These are phyloP conservation scores for Clunio marinus DNA, from an alignment of 2,888 invertebrate species.

Conservation along the genomic window DNA sequence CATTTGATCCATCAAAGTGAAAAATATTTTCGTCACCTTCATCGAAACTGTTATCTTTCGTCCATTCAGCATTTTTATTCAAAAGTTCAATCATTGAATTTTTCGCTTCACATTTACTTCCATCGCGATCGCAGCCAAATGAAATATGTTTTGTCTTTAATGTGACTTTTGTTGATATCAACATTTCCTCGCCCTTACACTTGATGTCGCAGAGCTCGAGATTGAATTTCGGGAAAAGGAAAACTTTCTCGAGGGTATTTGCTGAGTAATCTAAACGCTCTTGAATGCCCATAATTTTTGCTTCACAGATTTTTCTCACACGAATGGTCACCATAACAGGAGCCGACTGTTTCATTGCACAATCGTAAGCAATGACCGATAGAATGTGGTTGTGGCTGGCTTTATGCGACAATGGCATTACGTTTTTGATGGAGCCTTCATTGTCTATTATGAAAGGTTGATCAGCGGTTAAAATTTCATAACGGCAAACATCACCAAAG, in stretches of 20 bases:
- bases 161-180: slow-evolving; percentile 48
- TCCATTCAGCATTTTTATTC: slow-evolving; percentile 68
- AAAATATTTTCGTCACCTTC: slow-evolving; percentile 90
- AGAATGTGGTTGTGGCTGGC: slow-evolving; percentile 93
- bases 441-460: slow-evolving; percentile 88
- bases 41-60: slow-evolving; percentile 74
- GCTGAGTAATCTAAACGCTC: slow-evolving; percentile 51
- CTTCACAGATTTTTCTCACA: slow-evolving; percentile 74
- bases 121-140: slow-evolving; percentile 91
- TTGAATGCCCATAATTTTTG: slow-evolving; percentile 69
- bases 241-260: slow-evolving; percentile 47
- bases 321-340: slow-evolving; percentile 96
- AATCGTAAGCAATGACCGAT: slow-evolving; percentile 94
- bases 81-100: slow-evolving; percentile 46
- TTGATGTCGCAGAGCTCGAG: slow-evolving; percentile 52
- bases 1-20: slow-evolving; percentile 91
- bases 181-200: slow-evolving; percentile 48
- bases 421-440: slow-evolving; percentile 91
- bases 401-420: slow-evolving; percentile 87
- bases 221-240: slow-evolving; percentile 49
- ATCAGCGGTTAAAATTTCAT: slow-evolving; percentile 88
- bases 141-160: slow-evolving; percentile 71
- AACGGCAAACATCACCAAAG: slow-evolving; percentile 94
- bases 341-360: slow-evolving; percentile 90
- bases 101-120: slow-evolving; percentile 46